Evolutionary conservation across 2,797 vertebrate species (phyloP), one percentile per base, ranked within the genome.

Genomic region (Poecilia picta): DNA sequence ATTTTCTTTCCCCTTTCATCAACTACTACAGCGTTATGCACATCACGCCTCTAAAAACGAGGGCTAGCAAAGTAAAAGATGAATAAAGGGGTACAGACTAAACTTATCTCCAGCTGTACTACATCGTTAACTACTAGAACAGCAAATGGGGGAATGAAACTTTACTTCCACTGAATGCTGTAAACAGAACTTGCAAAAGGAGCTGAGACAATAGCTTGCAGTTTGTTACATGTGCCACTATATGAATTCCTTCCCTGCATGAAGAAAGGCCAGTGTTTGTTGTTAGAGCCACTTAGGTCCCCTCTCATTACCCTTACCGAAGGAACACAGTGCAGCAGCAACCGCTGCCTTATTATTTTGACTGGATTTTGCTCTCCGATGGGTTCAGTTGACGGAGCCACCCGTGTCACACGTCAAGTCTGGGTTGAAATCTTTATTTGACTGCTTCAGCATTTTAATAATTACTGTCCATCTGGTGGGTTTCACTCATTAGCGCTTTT

Each of bases 401-500:
- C 79, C 72, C 46, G 1, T 73, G 89, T 88, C 84, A 85, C 59
- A 84, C 77, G 76, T 83, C 76, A 81, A 89, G 84, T 85, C 80
- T 80, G 85, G 76, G 82, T 80, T 88, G 86, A 92, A 84, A 75
- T 88, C 90, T 81, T 91, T 82, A 88, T 91, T 83, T 74, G 81
- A 86, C 82, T 74, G 82, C 74, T 88, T 86, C 87, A 92, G 82
- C 88, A 72, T 92, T 93, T 93, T 89, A 94, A 93, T 87, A 93
- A 92, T 91, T 85, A 84, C 86, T 79, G 90, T 85, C 93, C 94
- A 93, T 94, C 93, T 94, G 93, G 85, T 88, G 88, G 88, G 89
- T 91, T 91, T 95, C 92, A 92, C 92, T 95, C 93, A 91, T 95
- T 94, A 92, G 87, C 90, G 87, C 93, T 66, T 94, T 91, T 90